Evolutionary conservation across 2,888 invertebrate genomes (phyloP), one percentile per base, ranked within the genome.

Genomic region (Thera britannica): DNA sequence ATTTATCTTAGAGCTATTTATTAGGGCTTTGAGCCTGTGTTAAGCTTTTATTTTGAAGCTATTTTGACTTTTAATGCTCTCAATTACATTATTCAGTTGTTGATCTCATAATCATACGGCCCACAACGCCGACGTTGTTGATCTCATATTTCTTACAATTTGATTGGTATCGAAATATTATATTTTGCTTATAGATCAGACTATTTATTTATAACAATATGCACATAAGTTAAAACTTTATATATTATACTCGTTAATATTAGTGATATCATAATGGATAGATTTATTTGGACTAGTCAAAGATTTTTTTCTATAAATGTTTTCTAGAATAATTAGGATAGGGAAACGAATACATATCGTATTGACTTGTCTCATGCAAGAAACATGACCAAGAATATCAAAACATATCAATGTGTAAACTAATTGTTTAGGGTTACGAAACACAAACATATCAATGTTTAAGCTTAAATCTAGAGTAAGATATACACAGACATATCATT

Each of bases 361-460:
- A 48, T 44, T 67, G 75, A 81, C 72, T 76, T 79, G 67, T 66
- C 81, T 78, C 90, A 88, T 90, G 90, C 81, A 49, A 68, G 75
- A 46, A 44, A 81, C 90, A 85, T 92, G 93, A 78, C 88, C 92
- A 90, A 85, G 92, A 93, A 94, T 93, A 92, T 93, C 91, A 61
- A 66, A 66, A 65, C 68, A 69, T 74, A 74, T 75, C 71, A 75
- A 74, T 62, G 67, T 72, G 58, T 73, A 73, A 68, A 36, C 44
- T 44, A 44, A 23, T 23, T 44, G 9, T 38, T 3, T 57, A 57
- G 9, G 23, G 1, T 44, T 23, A 57, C 7, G 23, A 8, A 57
- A 41, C 41, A 44, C 38, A 38, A 56, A 57, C 57, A 57, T 57
- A 57, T 57, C 41, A 57, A 57, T 57, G 57, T 57, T 57, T 57